These are phyloP conservation scores for Oedothorax gibbosus DNA, from an alignment of 1,140 invertebrate genomes.

Conservation along the genomic window DNA sequence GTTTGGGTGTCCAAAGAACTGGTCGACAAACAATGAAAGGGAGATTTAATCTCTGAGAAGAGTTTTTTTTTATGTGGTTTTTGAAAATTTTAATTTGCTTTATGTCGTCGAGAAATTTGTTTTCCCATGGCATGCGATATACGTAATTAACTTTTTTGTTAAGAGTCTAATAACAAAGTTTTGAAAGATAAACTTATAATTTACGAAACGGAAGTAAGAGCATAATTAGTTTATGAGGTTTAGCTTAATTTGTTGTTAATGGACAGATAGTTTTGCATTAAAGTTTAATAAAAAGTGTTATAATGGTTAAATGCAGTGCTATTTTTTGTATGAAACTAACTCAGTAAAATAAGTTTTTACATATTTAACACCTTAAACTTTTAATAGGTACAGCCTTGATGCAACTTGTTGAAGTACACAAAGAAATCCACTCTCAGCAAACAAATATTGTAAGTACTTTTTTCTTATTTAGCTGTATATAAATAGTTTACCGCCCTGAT, in stretches of 20 bases:
- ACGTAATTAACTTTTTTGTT: conserved; percentile 41
- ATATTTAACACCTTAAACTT: background rate
- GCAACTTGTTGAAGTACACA: conserved; percentile 93
- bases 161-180: conserved; percentile 21
- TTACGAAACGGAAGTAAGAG: background rate
- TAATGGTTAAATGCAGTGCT: no score
- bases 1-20: background rate
- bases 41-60: conserved; percentile 18
- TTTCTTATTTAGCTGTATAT: no score
- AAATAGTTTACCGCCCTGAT: background rate
- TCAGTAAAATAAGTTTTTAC: background rate
- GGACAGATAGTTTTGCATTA: no score
- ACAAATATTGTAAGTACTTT: conserved; percentile 87
- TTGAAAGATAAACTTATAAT: conserved; percentile 6
- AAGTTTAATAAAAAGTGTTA: no score
- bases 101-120: background rate
- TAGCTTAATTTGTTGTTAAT: no score
- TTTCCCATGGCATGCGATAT: conserved; percentile 2
- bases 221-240: no score
- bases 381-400: conserved; percentile 86
- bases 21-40: conserved; percentile 24
- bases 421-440: conserved; percentile 91
- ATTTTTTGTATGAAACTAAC: no score
- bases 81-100: background rate
- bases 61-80: conserved; percentile 20